These are phyloP conservation scores for Microcebus griseorufus DNA, from an alignment of 2,113 vertebrate species.

Conservation along the genomic window DNA sequence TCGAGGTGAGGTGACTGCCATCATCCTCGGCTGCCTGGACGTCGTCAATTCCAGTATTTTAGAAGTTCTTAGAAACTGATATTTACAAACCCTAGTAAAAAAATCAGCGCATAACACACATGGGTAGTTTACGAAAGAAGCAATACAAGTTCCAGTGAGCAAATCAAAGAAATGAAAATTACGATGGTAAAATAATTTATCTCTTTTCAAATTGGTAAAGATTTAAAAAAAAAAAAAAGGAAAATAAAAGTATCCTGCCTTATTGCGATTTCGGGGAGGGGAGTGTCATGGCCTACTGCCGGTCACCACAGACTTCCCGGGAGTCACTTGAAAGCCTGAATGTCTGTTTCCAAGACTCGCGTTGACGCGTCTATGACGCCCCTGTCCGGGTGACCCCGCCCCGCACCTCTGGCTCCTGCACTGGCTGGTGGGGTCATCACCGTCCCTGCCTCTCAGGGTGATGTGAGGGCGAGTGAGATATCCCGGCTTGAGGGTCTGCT, in stretches of 20 bases:
- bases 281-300: not conserved
- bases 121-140: not conserved
- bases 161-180: not conserved
- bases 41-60: not conserved
- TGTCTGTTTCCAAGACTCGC: not conserved
- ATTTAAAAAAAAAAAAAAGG: not conserved
- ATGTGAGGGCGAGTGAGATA: fast-evolving
- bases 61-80: not conserved
- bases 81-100: not conserved
- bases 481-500: not conserved
- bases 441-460: fast-evolving
- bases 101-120: not conserved
- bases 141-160: not conserved
- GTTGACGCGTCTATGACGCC: not conserved
- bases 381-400: not conserved
- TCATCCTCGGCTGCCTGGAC: not conserved
- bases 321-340: not conserved
- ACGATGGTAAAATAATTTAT: not conserved
- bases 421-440: not conserved
- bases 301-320: not conserved
- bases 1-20: not conserved
- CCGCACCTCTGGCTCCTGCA: not conserved
- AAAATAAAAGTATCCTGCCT: no score
- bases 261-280: not conserved
- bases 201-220: not conserved